Evolutionary conservation across 2,113 vertebrate genomes (phyloP).

Genomic region (Platysteira castanea): DNA sequence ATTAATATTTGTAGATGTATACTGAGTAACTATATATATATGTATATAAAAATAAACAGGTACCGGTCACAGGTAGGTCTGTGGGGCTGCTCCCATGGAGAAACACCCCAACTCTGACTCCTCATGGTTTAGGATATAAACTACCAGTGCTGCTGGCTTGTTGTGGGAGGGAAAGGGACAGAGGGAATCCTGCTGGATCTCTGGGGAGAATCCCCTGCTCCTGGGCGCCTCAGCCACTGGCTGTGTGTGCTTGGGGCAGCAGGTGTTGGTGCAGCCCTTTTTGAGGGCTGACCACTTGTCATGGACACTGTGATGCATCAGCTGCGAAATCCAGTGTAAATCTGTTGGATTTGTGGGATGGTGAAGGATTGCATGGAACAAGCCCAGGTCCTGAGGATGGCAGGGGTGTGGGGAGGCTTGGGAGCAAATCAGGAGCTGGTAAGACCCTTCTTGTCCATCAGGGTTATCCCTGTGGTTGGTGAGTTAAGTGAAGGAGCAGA

Average conservation of each 20-base stretch:
- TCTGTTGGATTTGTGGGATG: background rate
- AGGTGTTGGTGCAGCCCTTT: background rate
- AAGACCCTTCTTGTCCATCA: background rate
- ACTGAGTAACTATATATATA: background rate
- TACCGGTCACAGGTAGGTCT: background rate
- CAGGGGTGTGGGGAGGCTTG: background rate
- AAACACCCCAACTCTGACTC: fast-evolving
- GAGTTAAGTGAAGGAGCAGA: no score
- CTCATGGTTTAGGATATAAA: background rate
- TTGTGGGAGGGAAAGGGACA: background rate
- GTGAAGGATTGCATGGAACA: background rate
- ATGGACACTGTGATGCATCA: no score
- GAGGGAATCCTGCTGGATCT: background rate
- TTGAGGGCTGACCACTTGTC: fast-evolving
- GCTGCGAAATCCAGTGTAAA: background rate
- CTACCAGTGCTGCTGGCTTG: background rate
- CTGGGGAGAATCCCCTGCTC: background rate
- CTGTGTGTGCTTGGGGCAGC: background rate
- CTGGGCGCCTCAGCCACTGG: background rate
- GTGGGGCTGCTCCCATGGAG: background rate
- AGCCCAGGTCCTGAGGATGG: background rate
- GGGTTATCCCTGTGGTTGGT: background rate
- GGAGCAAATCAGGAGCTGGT: background rate
- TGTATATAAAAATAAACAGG: no score
- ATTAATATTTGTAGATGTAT: background rate